Percentiles rank a stretch among this genome's conserved stretches.
Conservation (phyloP, 2,888 invertebrate genomes). For the Limnephilus auricula region DNA sequence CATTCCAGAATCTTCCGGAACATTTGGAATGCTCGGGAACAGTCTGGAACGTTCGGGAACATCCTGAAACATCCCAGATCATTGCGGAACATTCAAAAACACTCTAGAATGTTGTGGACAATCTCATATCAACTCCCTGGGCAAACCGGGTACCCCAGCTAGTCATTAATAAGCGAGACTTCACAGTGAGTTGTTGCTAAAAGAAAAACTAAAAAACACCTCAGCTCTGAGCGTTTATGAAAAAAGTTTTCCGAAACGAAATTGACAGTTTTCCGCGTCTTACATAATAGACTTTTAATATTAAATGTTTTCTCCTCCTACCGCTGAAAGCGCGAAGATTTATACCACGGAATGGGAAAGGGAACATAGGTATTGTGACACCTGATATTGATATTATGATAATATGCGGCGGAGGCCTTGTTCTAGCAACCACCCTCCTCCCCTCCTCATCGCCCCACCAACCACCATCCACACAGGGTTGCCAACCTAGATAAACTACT, state of each 20-base stretch:
- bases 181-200: neutral
- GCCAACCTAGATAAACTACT: neutral
- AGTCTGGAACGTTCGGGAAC: too few species aligned
- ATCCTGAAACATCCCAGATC: too few species aligned
- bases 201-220: neutral
- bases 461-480: neutral
- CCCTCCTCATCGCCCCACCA: too few species aligned
- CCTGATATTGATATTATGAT: conserved; percentile 53
- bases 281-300: conserved; percentile 49
- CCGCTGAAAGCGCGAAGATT: conserved; percentile 8
- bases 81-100: too few species aligned
- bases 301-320: conserved; percentile 45
- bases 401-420: conserved; percentile 43
- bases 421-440: neutral
- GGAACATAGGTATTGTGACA: conserved; percentile 50
- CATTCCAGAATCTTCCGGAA: too few species aligned
- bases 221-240: neutral
- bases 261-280: conserved; percentile 47
- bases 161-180: neutral
- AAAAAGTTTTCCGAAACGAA: conserved; percentile 4
- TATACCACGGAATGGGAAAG: conserved; percentile 39
- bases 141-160: too few species aligned
- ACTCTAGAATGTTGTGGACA: too few species aligned
- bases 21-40: too few species aligned
- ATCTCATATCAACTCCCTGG: too few species aligned